A percentile compares a stretch with the other conserved stretches of the same genome.
Evolutionary conservation across 1,140 invertebrate species (phyloP).

Genomic region (fruit fly (Drosophila melanogaster)): Release_6_plus_ISO1_MT NT_033779.5:1389501-1390000

Average conservation of each 20-base stretch:
- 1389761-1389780: constrained; percentile 50
- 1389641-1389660: constrained; percentile 48
- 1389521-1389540: constrained; percentile 46
- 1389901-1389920: constrained; percentile 62
- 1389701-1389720: constrained; percentile 44
- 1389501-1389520: not conserved
- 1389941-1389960: constrained; percentile 36
- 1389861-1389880: constrained; percentile 41
- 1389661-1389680: constrained; percentile 72
- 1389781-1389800: constrained; percentile 35
- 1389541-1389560: constrained; percentile 75
- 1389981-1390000: constrained; percentile 20
- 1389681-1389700: constrained; percentile 83
- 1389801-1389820: constrained; percentile 14
- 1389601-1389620: constrained; percentile 46
- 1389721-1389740: constrained; percentile 51
- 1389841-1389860: not conserved
- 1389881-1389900: constrained; percentile 65
- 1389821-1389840: constrained; percentile 13
- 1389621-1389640: constrained; percentile 40
- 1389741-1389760: constrained; percentile 37
- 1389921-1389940: constrained; percentile 47
- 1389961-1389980: constrained; percentile 1
- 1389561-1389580: constrained; percentile 11
- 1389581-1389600: constrained; percentile 51